phyloP scores from a whole-genome alignment of 2,797 vertebrate genomes.

The Esox lucius region DNA sequence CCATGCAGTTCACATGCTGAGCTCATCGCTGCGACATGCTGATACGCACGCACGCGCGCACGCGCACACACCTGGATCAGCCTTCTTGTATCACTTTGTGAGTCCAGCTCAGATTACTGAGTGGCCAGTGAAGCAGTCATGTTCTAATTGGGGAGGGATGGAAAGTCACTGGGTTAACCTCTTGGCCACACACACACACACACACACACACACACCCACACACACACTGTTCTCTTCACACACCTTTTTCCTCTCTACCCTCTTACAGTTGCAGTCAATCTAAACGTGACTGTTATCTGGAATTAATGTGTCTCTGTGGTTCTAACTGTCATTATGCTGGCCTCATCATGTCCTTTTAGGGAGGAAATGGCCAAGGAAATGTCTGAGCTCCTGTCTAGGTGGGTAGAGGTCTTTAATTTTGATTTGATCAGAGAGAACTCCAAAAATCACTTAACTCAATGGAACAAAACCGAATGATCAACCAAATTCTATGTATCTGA shows the following conservation, averaged over 20 bases:
- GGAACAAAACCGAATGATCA: not conserved
- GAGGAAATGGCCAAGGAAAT: constrained; percentile 97
- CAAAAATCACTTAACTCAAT: constrained; percentile 12
- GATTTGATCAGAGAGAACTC: not conserved
- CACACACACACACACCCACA: constrained; percentile 13
- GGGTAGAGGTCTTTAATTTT: constrained; percentile 66
- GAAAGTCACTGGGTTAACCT: constrained; percentile 1
- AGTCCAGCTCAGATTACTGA: not conserved
- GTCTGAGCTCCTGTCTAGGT: constrained; percentile 90
- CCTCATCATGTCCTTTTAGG: constrained; percentile 81
- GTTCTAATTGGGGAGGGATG: no score
- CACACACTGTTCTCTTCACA: not conserved
- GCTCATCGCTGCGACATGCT: not conserved
- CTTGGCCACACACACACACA: not conserved
- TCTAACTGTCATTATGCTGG: constrained; percentile 36
- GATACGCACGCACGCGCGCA: not conserved
- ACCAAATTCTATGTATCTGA: not conserved
- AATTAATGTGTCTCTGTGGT: not conserved
- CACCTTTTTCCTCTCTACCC: not conserved
- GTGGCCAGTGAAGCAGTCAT: not conserved
- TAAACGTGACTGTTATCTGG: not conserved
- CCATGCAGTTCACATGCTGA: not conserved
- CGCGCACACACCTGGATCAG: not conserved
- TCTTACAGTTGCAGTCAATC: not conserved
- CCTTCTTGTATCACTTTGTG: not conserved